Evolutionary conservation across 1,140 invertebrate genomes (phyloP), one percentile per base, ranked within the genome.

Genomic region (Coboldia fuscipes): DNA sequence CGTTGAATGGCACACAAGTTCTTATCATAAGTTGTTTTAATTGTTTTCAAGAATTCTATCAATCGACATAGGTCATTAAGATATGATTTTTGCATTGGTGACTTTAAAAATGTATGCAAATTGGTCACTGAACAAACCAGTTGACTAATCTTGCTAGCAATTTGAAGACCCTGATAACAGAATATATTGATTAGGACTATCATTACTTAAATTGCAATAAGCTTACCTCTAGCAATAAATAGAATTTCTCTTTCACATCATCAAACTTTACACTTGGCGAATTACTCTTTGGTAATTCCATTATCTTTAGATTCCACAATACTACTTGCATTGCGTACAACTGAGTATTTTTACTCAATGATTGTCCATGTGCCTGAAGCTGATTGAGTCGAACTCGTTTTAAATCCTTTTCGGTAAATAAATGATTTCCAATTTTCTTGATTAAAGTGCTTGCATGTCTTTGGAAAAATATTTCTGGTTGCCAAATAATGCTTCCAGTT

Each of bases 11-110:
- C 46, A 39, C 65, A 51, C 35, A 62, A 61, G 48, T 79, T 63
- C 30, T 68, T 54, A 4, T 60, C 64, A 30, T 75, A 65, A 9
- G 52, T 66, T 37, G 66, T 65, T 50, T 78, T 68, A 42, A 89
- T 65, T 12, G 69, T 66, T 58, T 88, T 88, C 7, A 92, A 56
- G 9, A 85, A 56, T 55, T 92, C 83, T 21, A 86, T 63, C 9
- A 90, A 57, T 48, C 71, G 67, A 58, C 83, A 92, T 19, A 93
- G 55, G 13, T 66, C 63, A 24, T 79, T 60, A 4, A 86, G 69
- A 23, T 72, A 67, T 17, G 68, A 71, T 51, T 83, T 81, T 2
- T 71, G 73, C 57, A 93, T 73, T 13, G 85, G 75, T 46, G 73
- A 69, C 26, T 68, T 65, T 22, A 83, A 58, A 9, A 64, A 58